Evolutionary conservation across 2,113 vertebrate species (phyloP).

Genomic region (Pholis gunnellus): DNA sequence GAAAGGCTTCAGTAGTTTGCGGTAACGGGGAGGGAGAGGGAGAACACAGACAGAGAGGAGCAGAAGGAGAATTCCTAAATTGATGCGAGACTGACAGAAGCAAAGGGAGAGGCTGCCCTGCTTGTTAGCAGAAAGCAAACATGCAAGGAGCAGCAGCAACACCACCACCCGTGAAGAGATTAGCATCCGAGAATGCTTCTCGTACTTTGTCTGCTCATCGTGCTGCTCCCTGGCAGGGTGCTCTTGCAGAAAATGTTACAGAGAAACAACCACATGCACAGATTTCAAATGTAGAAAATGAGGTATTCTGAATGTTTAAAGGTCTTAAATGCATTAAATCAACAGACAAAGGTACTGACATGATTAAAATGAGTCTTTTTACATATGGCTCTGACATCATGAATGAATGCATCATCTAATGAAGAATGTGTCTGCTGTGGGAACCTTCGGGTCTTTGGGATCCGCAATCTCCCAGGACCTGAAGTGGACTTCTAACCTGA

Average conservation of each 20-base stretch:
- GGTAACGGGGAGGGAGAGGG: conserved; percentile 12
- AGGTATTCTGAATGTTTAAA: background rate
- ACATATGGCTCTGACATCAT: background rate
- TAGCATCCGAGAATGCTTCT: conserved; percentile 21
- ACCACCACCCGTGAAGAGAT: conserved; percentile 23
- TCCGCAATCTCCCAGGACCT: background rate
- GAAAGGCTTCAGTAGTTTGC: background rate
- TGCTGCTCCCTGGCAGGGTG: background rate
- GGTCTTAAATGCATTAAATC: background rate
- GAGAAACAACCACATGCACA: background rate
- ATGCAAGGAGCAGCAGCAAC: conserved; percentile 8
- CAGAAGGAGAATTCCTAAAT: conserved; percentile 8
- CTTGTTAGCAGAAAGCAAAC: conserved; percentile 52
- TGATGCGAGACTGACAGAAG: conserved; percentile 26
- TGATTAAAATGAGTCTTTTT: background rate
- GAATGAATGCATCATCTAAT: background rate
- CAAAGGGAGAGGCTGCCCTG: conserved; percentile 14
- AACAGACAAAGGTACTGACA: background rate
- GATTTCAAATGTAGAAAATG: background rate
- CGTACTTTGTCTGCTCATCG: background rate
- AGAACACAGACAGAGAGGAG: conserved; percentile 5
- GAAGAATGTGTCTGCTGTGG: background rate
- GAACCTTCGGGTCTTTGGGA: background rate
- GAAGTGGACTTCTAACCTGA: background rate
- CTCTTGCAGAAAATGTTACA: background rate